phyloP scores from a whole-genome alignment of 2,797 vertebrate species.

The Acrocephalus scirpaceus region DNA sequence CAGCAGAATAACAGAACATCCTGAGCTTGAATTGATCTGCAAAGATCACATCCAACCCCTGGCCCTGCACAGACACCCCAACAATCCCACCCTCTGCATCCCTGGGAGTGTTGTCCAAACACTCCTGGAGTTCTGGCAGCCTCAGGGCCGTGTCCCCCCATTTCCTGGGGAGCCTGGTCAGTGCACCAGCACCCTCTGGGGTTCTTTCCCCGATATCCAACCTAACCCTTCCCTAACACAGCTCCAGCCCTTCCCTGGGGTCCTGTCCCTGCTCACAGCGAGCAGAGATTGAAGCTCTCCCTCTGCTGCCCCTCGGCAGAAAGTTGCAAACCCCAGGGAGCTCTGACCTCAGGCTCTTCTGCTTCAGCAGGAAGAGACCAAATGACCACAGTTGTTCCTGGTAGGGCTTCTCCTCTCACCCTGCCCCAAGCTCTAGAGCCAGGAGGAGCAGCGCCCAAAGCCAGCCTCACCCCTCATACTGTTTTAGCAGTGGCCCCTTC shows the following conservation, averaged over 20 bases:
- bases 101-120: rapidly evolving
- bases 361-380: not conserved
- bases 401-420: not conserved
- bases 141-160: rapidly evolving
- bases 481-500: not conserved
- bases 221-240: rapidly evolving
- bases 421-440: not conserved
- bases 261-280: not conserved
- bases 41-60: not conserved
- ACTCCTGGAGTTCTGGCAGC: not conserved
- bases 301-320: rapidly evolving
- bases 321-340: not conserved
- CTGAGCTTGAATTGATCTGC: not conserved
- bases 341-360: not conserved
- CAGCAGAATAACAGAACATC: not conserved
- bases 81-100: not conserved
- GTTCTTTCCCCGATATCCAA: not conserved
- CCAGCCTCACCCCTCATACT: not conserved
- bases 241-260: not conserved
- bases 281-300: not conserved
- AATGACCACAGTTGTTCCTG: not conserved
- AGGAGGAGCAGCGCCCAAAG: not conserved
- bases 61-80: not conserved
- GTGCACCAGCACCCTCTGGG: not conserved
- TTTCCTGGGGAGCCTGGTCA: not conserved